phyloP scores from a whole-genome alignment of 2,113 vertebrate species.

The Caracal caracal region DNA sequence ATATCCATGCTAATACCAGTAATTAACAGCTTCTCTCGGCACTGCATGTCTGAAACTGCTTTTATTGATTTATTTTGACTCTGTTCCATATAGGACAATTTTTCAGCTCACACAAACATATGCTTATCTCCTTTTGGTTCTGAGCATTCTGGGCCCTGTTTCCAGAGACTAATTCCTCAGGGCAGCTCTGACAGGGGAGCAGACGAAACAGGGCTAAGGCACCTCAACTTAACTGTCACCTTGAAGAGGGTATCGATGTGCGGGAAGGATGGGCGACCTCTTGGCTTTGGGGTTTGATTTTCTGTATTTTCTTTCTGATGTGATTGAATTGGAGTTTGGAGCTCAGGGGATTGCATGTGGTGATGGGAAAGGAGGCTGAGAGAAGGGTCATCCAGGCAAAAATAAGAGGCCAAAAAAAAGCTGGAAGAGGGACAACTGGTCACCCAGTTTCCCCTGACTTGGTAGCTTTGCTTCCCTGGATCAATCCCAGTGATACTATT shows the following conservation, averaged over 20 bases:
- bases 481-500: background rate
- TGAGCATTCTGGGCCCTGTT: background rate
- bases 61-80: slow-evolving; percentile 79
- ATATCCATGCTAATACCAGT: slow-evolving; percentile 73
- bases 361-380: background rate
- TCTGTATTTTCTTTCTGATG: background rate
- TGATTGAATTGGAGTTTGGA: background rate
- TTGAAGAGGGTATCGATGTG: background rate
- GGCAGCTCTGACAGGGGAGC: background rate
- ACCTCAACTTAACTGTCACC: background rate
- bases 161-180: background rate
- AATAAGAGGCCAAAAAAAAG: background rate
- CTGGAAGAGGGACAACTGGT: background rate
- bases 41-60: slow-evolving; percentile 63
- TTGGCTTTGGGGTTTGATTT: background rate
- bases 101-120: slow-evolving; percentile 70
- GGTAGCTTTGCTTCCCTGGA: background rate
- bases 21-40: slow-evolving; percentile 76
- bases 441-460: background rate
- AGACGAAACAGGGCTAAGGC: background rate
- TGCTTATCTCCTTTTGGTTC: slow-evolving; percentile 66
- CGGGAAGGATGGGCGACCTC: background rate
- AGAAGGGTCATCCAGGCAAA: background rate
- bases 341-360: background rate
- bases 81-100: slow-evolving; percentile 66